Base-by-base conservation (phyloP, 2,888 invertebrate genomes). In the Lathronympha strigana region DNA sequence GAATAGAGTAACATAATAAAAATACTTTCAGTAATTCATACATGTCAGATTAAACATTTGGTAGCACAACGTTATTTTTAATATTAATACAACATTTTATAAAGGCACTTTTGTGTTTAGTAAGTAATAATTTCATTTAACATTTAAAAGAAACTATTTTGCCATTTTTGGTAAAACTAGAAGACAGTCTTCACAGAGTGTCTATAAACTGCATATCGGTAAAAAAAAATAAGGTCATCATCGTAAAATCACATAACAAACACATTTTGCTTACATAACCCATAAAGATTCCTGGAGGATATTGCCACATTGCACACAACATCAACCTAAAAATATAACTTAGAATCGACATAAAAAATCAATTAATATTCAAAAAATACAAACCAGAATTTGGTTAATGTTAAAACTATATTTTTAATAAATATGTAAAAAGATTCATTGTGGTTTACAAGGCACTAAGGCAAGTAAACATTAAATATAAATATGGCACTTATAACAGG, bases 51-150 rank as follows among this genome's bases (percentile, higher is more conserved):
- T 28, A 51, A 60, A 53, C 25, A 51, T 63, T 50, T 50, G 50
- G 43, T 63, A 63, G 63, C 57, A 57, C 40, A 50, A 33, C 28
- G 21, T 57, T 50, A 40, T 63, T 57, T 47, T 15, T 17, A 49
- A 21, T 33, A 49, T 49, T 25, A 47, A 31, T 25, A 33, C 25
- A 54, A 40, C 38, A 33, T 38, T 19, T 19, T 9, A 53, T 57
- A 66, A 61, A 62, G 64, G 61, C 57, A 49, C 63, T 61, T 54
- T 57, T 50, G 5, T 25, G 17, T 58, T 17, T 19, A 50, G 11
- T 31, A 17, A 1, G 11, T 0, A 31, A 11, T 11, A 19, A 13
- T 13, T 33, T 33, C 33, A 33, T 33, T 33, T 33, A 2, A 11
- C 13, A 11, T 11, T 9, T 11, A 33, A 33, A 11, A 13, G 9